These are phyloP conservation scores for Anoplopoma fimbria DNA, from an alignment of 2,113 vertebrate genomes.

Conservation along the genomic window DNA sequence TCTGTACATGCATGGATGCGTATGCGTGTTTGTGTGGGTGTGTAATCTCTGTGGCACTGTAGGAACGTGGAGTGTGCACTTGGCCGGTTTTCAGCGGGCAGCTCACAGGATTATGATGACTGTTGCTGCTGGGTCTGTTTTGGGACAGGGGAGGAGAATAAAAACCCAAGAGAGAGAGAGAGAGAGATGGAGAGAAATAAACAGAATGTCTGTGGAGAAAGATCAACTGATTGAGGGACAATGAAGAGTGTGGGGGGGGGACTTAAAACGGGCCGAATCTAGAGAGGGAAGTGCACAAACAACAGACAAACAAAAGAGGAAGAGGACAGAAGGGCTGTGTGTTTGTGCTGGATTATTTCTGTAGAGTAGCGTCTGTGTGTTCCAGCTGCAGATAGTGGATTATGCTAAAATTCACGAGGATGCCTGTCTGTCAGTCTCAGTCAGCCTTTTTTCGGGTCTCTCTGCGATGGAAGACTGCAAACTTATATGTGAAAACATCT, in stretches of 20 bases:
- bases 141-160: constrained; percentile 45
- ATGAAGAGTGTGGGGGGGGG: too few species aligned
- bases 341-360: constrained; percentile 76
- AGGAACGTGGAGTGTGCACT: constrained; percentile 66
- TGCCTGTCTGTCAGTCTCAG: constrained; percentile 46
- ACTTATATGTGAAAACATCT: constrained; percentile 17
- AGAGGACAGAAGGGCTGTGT: constrained; percentile 45
- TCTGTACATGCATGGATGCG: background rate
- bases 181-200: constrained; percentile 18
- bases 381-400: constrained; percentile 78
- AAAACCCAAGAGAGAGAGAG: constrained; percentile 4
- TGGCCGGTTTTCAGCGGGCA: constrained; percentile 73
- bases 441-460: constrained; percentile 44
- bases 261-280: background rate
- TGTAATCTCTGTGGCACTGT: constrained; percentile 70
- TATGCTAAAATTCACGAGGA: constrained; percentile 62
- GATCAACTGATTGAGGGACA: constrained; percentile 20
- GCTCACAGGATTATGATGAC: constrained; percentile 79
- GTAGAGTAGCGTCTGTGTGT: constrained; percentile 61
- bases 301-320: constrained; percentile 29
- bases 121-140: constrained; percentile 62
- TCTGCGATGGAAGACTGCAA: constrained; percentile 20
- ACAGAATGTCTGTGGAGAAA: constrained; percentile 19
- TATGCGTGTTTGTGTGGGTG: constrained; percentile 43
- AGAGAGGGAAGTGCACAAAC: constrained; percentile 5